These are phyloP conservation scores for Polypedilum pembai DNA, from an alignment of 1,140 invertebrate genomes.

Conservation along the genomic window DNA sequence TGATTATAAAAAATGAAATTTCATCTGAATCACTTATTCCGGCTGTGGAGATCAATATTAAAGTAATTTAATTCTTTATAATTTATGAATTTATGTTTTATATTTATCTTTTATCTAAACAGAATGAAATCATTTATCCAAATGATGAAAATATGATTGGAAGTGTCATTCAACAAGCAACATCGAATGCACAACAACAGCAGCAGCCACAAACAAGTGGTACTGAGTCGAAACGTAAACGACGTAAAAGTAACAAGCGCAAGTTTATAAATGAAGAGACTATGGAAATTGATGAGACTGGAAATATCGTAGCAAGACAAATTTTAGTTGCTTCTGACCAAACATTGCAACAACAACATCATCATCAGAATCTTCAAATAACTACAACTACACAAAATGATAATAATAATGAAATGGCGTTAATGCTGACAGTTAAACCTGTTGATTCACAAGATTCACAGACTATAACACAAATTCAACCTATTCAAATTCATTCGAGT, in stretches of 20 bases:
- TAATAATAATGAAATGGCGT: conserved; percentile 2
- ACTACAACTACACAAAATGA: conserved; percentile 19
- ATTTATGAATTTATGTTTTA: no score
- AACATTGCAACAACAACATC: background rate
- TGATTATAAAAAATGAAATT: conserved; percentile 22
- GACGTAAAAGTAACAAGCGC: conserved; percentile 5
- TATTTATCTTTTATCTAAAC: no score
- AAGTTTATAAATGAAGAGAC: conserved; percentile 16
- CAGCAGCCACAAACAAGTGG: background rate
- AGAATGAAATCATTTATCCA: conserved; percentile 22
- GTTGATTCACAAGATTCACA: background rate
- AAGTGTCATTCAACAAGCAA: background rate
- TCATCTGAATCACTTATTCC: background rate
- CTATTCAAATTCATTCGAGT: conserved; percentile 20
- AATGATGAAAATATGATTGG: conserved; percentile 8
- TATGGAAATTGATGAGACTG: conserved; percentile 25
- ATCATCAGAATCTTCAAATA: background rate
- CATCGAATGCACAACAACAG: no score
- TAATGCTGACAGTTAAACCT: conserved; percentile 14
- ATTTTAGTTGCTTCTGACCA: background rate
- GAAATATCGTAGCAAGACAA: conserved; percentile 21
- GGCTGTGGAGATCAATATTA: background rate
- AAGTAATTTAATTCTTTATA: background rate
- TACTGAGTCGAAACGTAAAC: background rate
- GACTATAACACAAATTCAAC: background rate